Percentiles rank a stretch among this genome's conserved stretches.
phyloP scores from a whole-genome alignment of 2,888 invertebrate species.

The Microplitis deprimator region DNA sequence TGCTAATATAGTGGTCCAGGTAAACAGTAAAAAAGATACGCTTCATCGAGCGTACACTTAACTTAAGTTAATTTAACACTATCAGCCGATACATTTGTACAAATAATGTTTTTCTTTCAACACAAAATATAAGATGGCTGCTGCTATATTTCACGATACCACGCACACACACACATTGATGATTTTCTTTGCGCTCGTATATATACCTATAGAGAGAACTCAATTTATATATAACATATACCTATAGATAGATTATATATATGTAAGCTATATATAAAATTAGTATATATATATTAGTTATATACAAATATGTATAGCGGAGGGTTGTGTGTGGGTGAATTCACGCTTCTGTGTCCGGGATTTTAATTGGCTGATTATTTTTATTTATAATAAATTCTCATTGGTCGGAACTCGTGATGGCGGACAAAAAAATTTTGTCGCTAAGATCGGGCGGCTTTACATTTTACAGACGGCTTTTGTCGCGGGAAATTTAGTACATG shows the following conservation, averaged over 20 bases:
- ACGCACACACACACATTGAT: conserved; percentile 52
- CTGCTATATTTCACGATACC: conserved; percentile 64
- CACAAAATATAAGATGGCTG: conserved; percentile 72
- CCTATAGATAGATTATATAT: conserved; percentile 15
- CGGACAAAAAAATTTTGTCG: not conserved
- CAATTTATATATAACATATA: conserved; percentile 17
- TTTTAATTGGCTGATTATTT: not conserved
- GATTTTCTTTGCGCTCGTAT: conserved; percentile 2
- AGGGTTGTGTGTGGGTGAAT: not conserved
- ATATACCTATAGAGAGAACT: conserved; percentile 38
- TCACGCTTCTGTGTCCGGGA: not conserved
- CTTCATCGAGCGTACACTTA: conserved; percentile 68
- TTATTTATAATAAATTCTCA: not conserved
- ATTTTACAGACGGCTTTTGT: too few relatives aligned
- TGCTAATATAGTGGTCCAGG: conserved; percentile 70
- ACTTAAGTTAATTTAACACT: conserved; percentile 65
- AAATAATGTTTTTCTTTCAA: conserved; percentile 70
- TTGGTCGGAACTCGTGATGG: not conserved
- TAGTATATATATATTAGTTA: not conserved
- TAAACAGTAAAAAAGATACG: conserved; percentile 69
- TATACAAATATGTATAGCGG: not conserved
- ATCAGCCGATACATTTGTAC: conserved; percentile 68
- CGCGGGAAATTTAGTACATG: too few relatives aligned
- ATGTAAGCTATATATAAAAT: not conserved
- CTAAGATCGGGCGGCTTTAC: not conserved